These are phyloP conservation scores for Drosophila persimilis DNA, from an alignment of 1,140 invertebrate genomes.

Conservation along the genomic window DNA sequence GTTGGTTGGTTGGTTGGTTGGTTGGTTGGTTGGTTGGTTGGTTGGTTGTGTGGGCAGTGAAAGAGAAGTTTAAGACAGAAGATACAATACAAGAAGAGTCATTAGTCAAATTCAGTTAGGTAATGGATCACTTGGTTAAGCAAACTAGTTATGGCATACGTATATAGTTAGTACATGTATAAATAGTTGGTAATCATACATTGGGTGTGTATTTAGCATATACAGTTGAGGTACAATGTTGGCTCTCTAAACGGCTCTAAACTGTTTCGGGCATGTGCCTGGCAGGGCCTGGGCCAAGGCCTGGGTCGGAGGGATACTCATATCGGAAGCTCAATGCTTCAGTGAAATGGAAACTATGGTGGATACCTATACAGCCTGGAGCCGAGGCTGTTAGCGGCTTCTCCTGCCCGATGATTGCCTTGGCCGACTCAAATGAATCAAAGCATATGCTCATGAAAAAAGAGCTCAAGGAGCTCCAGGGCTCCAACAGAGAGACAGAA, in stretches of 20 bases:
- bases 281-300: no score
- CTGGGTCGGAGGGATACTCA: no score
- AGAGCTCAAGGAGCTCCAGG: background rate
- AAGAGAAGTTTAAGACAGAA: conserved; percentile 81
- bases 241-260: background rate
- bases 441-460: conserved; percentile 2
- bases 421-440: background rate
- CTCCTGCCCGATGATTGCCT: no score
- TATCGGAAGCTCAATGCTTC: no score
- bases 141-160: conserved; percentile 65
- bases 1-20: conserved; percentile 12
- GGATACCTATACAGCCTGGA: no score
- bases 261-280: no score
- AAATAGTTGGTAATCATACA: conserved; percentile 47
- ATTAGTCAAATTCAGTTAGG: conserved; percentile 71
- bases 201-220: conserved; percentile 41
- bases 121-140: conserved; percentile 73
- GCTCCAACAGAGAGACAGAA: conserved; percentile 5
- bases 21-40: conserved; percentile 23
- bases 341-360: no score
- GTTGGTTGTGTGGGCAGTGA: conserved; percentile 68
- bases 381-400: no score
- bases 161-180: conserved; percentile 55
- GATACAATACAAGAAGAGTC: conserved; percentile 81
- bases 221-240: conserved; percentile 9